phyloP scores from a whole-genome alignment of 2,888 invertebrate species.

The Bibio marci region DNA sequence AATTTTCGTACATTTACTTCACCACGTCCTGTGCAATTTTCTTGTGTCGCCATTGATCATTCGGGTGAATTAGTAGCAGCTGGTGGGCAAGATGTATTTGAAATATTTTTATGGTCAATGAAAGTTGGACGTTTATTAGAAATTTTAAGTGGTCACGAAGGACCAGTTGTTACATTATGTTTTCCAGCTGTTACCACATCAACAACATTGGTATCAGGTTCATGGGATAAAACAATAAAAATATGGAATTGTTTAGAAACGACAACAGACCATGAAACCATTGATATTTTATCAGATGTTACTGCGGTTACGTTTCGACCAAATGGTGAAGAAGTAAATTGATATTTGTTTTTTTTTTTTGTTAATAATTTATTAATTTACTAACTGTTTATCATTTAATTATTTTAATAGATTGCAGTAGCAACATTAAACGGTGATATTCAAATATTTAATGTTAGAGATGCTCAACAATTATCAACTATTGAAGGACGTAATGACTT shows the following conservation, averaged over 20 bases:
- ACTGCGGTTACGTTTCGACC: constrained; percentile 74
- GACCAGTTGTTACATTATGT: constrained; percentile 67
- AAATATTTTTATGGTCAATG: constrained; percentile 91
- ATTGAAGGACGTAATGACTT: constrained; percentile 86
- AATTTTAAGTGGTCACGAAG: constrained; percentile 82
- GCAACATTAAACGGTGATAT: constrained; percentile 80
- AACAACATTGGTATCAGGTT: constrained; percentile 65
- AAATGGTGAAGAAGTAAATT: constrained; percentile 63
- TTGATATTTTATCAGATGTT: constrained; percentile 62
- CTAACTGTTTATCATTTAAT: background rate
- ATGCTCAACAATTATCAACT: constrained; percentile 49
- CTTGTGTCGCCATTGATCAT: constrained; percentile 72
- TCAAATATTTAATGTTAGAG: constrained; percentile 56
- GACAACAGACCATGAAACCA: constrained; percentile 63
- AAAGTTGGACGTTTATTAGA: constrained; percentile 84
- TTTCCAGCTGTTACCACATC: constrained; percentile 62
- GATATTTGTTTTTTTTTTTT: background rate
- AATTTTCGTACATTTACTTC: constrained; percentile 95
- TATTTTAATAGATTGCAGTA: constrained; percentile 52
- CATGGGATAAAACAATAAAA: constrained; percentile 87
- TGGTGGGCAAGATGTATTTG: constrained; percentile 87
- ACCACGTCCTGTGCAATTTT: constrained; percentile 81
- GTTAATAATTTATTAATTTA: background rate
- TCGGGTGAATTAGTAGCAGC: constrained; percentile 89
- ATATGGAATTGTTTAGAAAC: constrained; percentile 85